phyloP scores from a whole-genome alignment of 2,797 vertebrate genomes.

The Hippocampus kuda region DNA sequence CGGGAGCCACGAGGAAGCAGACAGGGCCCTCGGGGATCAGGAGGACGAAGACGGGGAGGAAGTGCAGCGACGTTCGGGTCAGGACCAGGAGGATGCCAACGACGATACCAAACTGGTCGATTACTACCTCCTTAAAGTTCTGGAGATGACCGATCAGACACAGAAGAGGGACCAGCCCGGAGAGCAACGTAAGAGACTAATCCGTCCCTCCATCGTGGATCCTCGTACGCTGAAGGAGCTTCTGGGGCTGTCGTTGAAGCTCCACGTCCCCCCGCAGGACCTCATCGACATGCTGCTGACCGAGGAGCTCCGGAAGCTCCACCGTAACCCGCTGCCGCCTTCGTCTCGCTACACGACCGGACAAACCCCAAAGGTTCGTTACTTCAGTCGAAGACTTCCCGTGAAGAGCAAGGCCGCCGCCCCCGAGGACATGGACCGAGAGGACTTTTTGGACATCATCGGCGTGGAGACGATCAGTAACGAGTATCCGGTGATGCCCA shows the following conservation, averaged over 20 bases:
- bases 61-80: constrained; percentile 67
- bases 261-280: constrained; percentile 94
- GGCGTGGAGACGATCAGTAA: constrained; percentile 77
- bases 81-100: constrained; percentile 69
- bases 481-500: constrained; percentile 75
- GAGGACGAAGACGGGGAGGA: constrained; percentile 63
- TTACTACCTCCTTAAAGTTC: constrained; percentile 81
- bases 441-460: constrained; percentile 87
- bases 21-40: constrained; percentile 68
- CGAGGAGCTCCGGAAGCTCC: constrained; percentile 79
- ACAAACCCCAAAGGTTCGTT: constrained; percentile 66
- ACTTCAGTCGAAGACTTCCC: constrained; percentile 71
- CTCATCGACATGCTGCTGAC: constrained; percentile 88
- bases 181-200: constrained; percentile 71
- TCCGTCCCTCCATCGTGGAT: constrained; percentile 72
- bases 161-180: constrained; percentile 62
- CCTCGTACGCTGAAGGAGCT: constrained; percentile 82
- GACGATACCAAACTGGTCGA: constrained; percentile 83
- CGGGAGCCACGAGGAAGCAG: constrained; percentile 81
- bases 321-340: constrained; percentile 64
- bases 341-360: constrained; percentile 65
- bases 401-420: constrained; percentile 64
- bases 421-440: constrained; percentile 81
- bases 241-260: constrained; percentile 87
- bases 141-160: constrained; percentile 72